Conservation (phyloP, 2,797 vertebrate genomes). For the Hemibagrus guttatus region DNA sequence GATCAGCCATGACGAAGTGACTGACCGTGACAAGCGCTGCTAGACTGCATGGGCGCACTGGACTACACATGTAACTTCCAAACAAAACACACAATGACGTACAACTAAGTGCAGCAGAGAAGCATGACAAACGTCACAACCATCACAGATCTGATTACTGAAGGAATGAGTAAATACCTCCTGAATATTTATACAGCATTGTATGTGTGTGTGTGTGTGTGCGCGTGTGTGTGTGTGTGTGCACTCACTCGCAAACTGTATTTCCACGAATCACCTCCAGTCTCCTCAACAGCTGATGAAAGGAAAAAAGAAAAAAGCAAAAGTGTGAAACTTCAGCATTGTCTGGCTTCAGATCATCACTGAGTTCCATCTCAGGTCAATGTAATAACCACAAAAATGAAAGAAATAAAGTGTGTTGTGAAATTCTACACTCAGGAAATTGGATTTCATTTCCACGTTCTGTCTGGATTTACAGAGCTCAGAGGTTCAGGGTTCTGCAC, state of each 20-base stretch:
- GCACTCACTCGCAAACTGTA: constrained; percentile 92
- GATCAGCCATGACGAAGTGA: no score
- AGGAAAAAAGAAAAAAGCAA: background rate
- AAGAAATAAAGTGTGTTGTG: background rate
- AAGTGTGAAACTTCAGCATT: background rate
- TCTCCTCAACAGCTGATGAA: constrained; percentile 89
- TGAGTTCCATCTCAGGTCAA: background rate
- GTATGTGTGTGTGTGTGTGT: background rate
- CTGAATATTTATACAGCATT: no score
- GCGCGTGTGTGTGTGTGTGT: background rate
- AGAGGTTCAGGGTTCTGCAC: background rate
- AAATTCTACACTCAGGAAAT: background rate
- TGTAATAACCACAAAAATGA: background rate
- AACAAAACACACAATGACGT: no score
- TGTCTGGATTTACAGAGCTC: background rate
- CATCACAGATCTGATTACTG: no score
- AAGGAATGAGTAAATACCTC: no score
- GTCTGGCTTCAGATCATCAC: background rate
- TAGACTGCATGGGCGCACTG: no score
- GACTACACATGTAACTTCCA: no score
- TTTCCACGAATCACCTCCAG: constrained; percentile 97
- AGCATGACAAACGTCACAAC: no score
- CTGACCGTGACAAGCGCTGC: no score
- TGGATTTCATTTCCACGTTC: background rate
- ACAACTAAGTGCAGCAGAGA: no score